Conservation (phyloP, 1,140 invertebrate genomes). For the Drosophila ambigua region DNA sequence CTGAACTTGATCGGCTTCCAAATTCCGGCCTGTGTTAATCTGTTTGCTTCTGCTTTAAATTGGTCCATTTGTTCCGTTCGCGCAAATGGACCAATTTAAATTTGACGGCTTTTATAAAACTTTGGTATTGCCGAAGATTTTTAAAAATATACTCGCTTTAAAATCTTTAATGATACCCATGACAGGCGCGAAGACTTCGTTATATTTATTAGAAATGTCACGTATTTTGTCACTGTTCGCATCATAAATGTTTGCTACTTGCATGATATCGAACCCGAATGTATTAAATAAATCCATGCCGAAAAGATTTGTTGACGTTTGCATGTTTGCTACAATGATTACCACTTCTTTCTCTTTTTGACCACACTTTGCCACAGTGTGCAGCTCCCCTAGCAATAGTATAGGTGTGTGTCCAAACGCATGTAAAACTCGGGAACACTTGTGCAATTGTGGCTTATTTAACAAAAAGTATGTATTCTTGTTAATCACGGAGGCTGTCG, state of each 20-base stretch:
- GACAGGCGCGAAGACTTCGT: background rate
- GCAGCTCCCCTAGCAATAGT: no score
- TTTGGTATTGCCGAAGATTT: background rate
- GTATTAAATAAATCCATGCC: background rate
- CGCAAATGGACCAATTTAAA: background rate
- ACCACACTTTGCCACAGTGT: no score
- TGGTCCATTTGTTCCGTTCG: background rate
- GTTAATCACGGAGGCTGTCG: background rate
- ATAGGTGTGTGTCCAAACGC: no score
- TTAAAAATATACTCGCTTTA: conserved; percentile 6
- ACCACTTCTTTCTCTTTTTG: no score
- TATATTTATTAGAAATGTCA: background rate
- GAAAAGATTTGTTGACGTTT: background rate
- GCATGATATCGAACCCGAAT: background rate
- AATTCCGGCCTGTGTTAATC: background rate
- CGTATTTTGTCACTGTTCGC: background rate
- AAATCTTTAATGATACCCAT: conserved; percentile 6
- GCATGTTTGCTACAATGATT: no score
- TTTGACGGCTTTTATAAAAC: background rate
- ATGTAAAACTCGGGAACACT: no score
- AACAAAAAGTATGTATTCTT: background rate
- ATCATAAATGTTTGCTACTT: no score
- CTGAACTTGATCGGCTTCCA: conserved; percentile 9
- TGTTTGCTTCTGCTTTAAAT: background rate
- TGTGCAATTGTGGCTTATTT: background rate